Evolutionary conservation across 2,113 vertebrate species (phyloP).

Genomic region (Apaloderma vittatum): DNA sequence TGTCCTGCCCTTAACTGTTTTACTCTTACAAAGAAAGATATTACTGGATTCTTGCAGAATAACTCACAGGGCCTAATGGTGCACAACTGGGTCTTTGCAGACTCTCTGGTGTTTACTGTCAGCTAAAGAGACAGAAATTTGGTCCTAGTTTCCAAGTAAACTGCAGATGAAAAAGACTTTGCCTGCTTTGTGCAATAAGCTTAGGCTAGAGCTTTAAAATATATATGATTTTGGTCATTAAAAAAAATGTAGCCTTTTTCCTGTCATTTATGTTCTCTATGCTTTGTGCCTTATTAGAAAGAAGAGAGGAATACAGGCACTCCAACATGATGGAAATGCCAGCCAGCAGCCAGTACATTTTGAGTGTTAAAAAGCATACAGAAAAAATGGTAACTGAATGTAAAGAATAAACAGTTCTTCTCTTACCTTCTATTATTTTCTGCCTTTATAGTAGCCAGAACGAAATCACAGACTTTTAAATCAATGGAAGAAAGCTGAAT

Average conservation of each 20-base stretch:
- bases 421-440: not conserved
- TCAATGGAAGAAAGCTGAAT: not conserved
- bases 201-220: conserved; percentile 29
- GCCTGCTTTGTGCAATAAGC: conserved; percentile 14
- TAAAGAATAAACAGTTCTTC: not conserved
- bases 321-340: not conserved
- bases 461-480: conserved; percentile 11
- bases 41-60: not conserved
- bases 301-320: not conserved
- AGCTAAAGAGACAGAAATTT: conserved; percentile 8
- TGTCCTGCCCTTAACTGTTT: not conserved
- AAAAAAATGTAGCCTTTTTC: not conserved
- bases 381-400: not conserved
- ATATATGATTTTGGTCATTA: conserved; percentile 26
- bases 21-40: not conserved
- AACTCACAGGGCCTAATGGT: not conserved
- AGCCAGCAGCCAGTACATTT: not conserved
- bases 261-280: not conserved
- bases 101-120: not conserved
- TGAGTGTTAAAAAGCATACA: not conserved
- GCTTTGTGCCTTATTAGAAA: conserved; percentile 18
- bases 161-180: conserved; percentile 27
- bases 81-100: not conserved
- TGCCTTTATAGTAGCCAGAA: not conserved
- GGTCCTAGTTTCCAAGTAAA: conserved; percentile 25